Evolutionary conservation across 1,140 invertebrate species (phyloP).

Genomic region (Lepidurus couesii): DNA sequence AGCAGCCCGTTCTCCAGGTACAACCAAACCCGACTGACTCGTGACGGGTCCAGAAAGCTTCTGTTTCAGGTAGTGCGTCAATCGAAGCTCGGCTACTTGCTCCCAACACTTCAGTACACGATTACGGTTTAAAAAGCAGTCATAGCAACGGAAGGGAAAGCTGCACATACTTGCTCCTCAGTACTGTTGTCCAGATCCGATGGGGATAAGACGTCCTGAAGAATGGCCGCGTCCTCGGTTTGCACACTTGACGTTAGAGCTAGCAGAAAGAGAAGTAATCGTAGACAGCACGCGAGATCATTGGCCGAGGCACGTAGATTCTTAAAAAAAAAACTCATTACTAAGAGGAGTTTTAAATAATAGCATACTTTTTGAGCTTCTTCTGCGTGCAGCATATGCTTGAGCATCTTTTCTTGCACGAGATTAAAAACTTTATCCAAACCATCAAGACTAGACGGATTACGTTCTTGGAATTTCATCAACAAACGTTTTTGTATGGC

Average conservation of each 20-base stretch:
- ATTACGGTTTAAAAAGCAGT: neutral
- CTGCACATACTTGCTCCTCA: neutral
- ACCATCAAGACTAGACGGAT: neutral
- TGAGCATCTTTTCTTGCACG: neutral
- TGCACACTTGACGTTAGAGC: neutral
- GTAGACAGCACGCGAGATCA: neutral
- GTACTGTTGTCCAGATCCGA: neutral
- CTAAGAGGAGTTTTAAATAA: neutral
- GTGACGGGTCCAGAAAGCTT: neutral
- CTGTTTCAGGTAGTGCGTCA: neutral
- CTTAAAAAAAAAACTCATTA: neutral
- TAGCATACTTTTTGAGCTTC: conserved; percentile 1
- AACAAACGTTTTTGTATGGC: neutral
- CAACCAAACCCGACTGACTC: neutral
- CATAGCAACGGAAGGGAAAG: neutral
- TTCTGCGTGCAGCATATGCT: neutral
- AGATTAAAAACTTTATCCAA: neutral
- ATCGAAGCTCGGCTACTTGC: neutral
- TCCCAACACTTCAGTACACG: neutral
- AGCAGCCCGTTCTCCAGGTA: neutral
- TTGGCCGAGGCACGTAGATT: conserved; percentile 6
- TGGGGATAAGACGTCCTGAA: neutral
- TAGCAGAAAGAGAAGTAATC: neutral
- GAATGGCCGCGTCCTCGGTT: neutral
- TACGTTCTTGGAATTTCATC: neutral